Evolutionary conservation across 2,797 vertebrate genomes (phyloP), one percentile per base, ranked within the genome.

Genomic region (Huso huso): DNA sequence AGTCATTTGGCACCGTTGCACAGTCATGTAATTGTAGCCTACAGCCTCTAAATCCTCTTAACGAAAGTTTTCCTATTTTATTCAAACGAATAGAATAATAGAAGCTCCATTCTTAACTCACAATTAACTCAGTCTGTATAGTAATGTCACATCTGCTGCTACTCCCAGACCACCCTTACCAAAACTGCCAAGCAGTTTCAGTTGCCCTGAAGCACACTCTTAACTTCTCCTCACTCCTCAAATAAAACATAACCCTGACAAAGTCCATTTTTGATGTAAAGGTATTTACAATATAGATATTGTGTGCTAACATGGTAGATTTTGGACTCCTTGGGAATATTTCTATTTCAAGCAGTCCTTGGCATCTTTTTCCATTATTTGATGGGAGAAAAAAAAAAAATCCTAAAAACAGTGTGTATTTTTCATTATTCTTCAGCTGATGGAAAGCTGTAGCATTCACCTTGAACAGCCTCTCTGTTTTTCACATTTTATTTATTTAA

Each of bases 91-190:
- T 7, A 48, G 8, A 63, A 48, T 48, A 57, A 55, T 62, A 61
- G 13, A 51, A 23, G 10, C 63, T 49, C 55, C n/a, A 48, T 48
- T 49, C 12, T 51, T 49, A 48, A 37, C 61, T 48, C 3, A 53
- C 67, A 48, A 18, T 61, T 57, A 52, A 51, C 61, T 53, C 51
- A 18, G 53, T 63, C 61, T 62, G 10, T 49, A 55, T 10, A 63
- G n/a, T 55, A 62, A 49, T 57, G 23, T 13, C 66, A 67, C 10
- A 62, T 52, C 13, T 68, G 52, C 67, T 63, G 61, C 11, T 18
- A 1, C n/a, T 37, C 15, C 48, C 37, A 11, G 67, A 53, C 8
- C 10, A 15, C 13, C n/a, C 37, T 37, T 37, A 37, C 3, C 37
- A 37, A 4, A 53, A 6, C 8, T 53, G 8, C 8, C 8, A 53